These are phyloP conservation scores for Parazoanthus darwini DNA, from an alignment of 92 coral and sea anemone species.

Conservation along the genomic window DNA sequence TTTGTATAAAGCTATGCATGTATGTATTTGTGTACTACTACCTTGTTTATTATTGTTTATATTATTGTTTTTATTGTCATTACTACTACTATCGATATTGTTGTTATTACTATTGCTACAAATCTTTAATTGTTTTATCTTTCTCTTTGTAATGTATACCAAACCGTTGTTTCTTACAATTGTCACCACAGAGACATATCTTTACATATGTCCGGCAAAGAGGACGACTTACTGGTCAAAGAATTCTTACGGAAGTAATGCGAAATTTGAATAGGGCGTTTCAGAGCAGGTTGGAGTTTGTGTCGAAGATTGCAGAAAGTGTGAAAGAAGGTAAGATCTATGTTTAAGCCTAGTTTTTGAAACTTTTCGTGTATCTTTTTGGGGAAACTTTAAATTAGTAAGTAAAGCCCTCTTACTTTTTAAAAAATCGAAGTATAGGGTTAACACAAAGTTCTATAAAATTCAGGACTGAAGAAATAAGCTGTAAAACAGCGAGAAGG, in stretches of 20 bases:
- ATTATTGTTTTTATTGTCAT: no score
- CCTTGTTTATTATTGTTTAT: no score
- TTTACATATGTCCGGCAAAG: background rate
- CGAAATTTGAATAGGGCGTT: background rate
- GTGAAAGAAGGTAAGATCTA: background rate
- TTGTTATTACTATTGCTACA: background rate
- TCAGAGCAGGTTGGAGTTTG: constrained; percentile 8
- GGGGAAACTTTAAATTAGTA: background rate
- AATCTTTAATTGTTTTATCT: background rate
- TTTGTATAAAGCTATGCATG: no score
- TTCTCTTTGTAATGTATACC: background rate
- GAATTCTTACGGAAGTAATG: background rate
- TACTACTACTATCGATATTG: no score
- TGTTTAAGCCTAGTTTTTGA: background rate
- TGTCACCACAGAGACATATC: background rate
- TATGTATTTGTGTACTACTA: no score
- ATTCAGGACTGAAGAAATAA: no score
- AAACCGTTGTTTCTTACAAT: background rate
- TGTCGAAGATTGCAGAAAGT: background rate
- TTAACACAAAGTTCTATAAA: no score
- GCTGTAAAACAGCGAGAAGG: no score
- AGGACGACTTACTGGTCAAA: background rate
- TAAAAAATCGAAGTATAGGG: no score
- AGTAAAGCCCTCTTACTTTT: no score
- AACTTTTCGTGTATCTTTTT: background rate